Base-by-base conservation (phyloP, 1,140 invertebrate genomes). In the Leptinotarsa undecemlineata region DNA sequence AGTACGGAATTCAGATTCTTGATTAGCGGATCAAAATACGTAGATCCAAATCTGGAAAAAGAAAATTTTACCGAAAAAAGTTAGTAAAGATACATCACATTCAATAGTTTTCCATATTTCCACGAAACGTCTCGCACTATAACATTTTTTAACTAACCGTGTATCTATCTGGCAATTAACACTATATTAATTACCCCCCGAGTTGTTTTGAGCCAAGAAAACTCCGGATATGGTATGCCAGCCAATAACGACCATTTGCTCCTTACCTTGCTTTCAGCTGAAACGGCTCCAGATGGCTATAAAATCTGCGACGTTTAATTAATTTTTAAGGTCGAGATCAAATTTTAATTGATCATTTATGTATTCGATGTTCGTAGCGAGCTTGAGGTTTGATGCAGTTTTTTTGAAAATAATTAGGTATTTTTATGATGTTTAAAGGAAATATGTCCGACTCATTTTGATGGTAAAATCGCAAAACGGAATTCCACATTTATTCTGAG, bases 281-380 rank as follows among this genome's bases (percentile, higher is more conserved):
- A 57, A 57, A 57, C n/a, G 51, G 51, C 51, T 57, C 51, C 51
- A 4, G 51, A 57, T 14, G n/a, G 51, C 51, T 57, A 57, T 57
- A 57, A 57, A 57, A n/a, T n/a, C 17, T 15, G n/a, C 51, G 51
- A 57, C 51, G n/a, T 57, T 57, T 57, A 57, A 57, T 57, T 19
- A 57, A 19, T 15, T 57, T 57, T 57, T 57, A 17, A 57, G 51
- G 51, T 57, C 51, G 51, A 19, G 51, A 57, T 57, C n/a, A 57
- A 57, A 57, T 57, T 57, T 57, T 57, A 57, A 57, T 57, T 57
- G 51, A 17, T 57, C n/a, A 57, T 57, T 57, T 19, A 57, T 19
- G n/a, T 57, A 57, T 57, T 15, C 51, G n/a, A 57, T 17, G 51
- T 57, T 17, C 51, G 51, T 57, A 57, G n/a, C 51, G 51, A 57